These are phyloP conservation scores for Pterocles burchelli DNA, from an alignment of 2,113 vertebrate genomes.

Conservation along the genomic window DNA sequence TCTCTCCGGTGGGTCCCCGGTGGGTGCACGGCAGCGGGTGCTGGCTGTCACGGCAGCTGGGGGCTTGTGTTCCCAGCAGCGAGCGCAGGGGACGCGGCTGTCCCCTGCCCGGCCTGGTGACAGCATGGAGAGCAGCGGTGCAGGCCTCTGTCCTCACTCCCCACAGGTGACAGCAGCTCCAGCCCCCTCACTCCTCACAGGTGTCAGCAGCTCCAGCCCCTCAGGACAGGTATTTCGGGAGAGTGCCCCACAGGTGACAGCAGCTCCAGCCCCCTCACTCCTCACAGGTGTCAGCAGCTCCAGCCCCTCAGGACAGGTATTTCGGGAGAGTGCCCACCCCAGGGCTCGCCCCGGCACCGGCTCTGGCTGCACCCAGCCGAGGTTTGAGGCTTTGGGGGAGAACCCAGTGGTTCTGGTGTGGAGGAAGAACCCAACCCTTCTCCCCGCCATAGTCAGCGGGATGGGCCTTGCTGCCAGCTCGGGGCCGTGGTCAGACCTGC, in stretches of 20 bases:
- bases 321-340: rapidly evolving
- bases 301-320: rapidly evolving
- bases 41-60: too few relatives aligned
- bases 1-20: too few relatives aligned
- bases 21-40: rapidly evolving
- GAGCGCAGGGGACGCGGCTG: not conserved
- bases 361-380: too few relatives aligned
- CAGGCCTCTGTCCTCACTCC: rapidly evolving
- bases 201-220: rapidly evolving
- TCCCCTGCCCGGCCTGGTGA: rapidly evolving
- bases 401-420: too few relatives aligned
- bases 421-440: too few relatives aligned
- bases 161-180: rapidly evolving
- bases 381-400: too few relatives aligned
- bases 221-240: rapidly evolving
- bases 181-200: too few relatives aligned
- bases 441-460: too few relatives aligned
- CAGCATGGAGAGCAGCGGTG: rapidly evolving
- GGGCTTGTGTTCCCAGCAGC: too few relatives aligned
- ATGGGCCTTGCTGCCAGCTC: rapidly evolving
- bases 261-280: rapidly evolving
- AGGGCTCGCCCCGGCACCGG: rapidly evolving
- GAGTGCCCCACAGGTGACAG: rapidly evolving
- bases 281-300: rapidly evolving
- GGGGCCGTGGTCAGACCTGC: rapidly evolving